A percentile compares a stretch with the other conserved stretches of the same genome.
phyloP scores from a whole-genome alignment of 2,888 invertebrate species.

The Halictus quadricinctus region DNA sequence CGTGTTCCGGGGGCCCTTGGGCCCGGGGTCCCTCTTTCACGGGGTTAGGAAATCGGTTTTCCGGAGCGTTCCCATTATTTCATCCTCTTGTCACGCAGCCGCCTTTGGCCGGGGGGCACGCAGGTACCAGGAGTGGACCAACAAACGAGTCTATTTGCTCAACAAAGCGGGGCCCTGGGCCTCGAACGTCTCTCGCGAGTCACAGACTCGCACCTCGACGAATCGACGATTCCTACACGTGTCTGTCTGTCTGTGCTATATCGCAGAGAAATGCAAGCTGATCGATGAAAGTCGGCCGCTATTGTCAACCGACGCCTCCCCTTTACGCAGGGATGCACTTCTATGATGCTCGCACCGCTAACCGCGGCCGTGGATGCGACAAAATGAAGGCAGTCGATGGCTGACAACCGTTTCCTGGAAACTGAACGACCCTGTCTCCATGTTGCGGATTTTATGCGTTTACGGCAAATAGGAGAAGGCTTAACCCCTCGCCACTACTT shows the following conservation, averaged over 20 bases:
- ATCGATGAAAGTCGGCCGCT: conserved; percentile 11
- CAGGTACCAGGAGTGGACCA: conserved; percentile 72
- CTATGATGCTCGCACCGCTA: not conserved
- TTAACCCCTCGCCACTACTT: too few species aligned
- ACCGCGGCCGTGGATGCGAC: not conserved
- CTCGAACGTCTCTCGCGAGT: conserved; percentile 11
- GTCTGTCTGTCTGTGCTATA: not conserved
- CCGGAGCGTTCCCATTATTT: conserved; percentile 64
- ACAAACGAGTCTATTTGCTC: conserved; percentile 77
- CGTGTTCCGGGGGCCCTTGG: not conserved
- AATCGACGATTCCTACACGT: conserved; percentile 1
- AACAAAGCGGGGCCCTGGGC: conserved; percentile 66
- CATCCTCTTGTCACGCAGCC: conserved; percentile 56
- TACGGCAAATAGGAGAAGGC: too few species aligned
- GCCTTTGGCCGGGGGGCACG: conserved; percentile 44
- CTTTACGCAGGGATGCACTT: not conserved
- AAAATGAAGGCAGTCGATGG: not conserved
- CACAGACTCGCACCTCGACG: not conserved
- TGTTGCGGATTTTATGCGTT: too few species aligned
- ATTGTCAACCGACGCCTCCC: conserved; percentile 10
- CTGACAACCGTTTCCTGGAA: too few species aligned
- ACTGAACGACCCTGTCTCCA: too few species aligned
- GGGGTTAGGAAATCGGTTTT: conserved; percentile 56
- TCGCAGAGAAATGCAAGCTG: not conserved
- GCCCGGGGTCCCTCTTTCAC: conserved; percentile 21